These are phyloP conservation scores for Micropterix aruncella DNA, from an alignment of 2,888 invertebrate species.

Conservation along the genomic window DNA sequence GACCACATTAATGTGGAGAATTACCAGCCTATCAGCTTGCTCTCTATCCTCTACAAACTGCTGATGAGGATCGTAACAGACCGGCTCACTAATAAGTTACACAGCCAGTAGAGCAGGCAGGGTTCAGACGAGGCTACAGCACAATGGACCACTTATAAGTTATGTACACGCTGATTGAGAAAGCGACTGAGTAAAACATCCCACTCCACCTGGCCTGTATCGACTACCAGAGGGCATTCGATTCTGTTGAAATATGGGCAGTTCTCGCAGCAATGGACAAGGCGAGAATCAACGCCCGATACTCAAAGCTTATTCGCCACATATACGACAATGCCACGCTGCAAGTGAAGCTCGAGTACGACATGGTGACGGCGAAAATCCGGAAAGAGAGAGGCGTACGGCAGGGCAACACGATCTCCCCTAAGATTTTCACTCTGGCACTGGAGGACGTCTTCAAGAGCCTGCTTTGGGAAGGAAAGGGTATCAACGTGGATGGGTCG, in stretches of 20 bases:
- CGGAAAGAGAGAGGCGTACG: too few species aligned
- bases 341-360: constrained; percentile 6
- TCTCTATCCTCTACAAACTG: constrained; percentile 4
- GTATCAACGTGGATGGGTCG: too few species aligned
- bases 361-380: constrained; percentile 4
- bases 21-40: not conserved
- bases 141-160: not conserved
- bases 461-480: too few species aligned
- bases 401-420: too few species aligned
- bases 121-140: constrained; percentile 5
- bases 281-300: constrained; percentile 6
- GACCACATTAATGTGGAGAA: too few species aligned
- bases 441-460: too few species aligned
- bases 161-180: constrained; percentile 3
- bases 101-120: constrained; percentile 11
- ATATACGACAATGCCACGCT: constrained; percentile 8
- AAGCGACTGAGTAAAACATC: constrained; percentile 9
- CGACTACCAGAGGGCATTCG: constrained; percentile 11
- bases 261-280: constrained; percentile 9
- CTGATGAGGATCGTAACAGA: constrained; percentile 5
- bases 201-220: constrained; percentile 11
- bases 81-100: constrained; percentile 6
- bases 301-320: constrained; percentile 2
- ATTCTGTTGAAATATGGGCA: constrained; percentile 10
- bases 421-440: too few species aligned